Conservation (phyloP, 2,797 vertebrate genomes). For the Channallabes apus region DNA sequence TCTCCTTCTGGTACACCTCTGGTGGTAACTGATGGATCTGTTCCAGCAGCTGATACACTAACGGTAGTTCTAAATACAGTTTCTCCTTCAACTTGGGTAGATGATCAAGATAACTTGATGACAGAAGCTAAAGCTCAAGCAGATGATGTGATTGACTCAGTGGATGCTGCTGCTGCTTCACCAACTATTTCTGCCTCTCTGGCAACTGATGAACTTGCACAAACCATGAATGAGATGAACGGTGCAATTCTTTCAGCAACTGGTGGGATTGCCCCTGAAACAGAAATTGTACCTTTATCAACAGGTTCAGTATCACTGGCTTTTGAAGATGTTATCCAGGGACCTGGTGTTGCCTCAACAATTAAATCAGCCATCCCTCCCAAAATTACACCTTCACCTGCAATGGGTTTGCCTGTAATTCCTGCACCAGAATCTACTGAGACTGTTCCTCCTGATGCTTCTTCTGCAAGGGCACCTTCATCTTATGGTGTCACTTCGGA, state of each 20-base stretch:
- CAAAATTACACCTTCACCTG: constrained; percentile 55
- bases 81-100: constrained; percentile 22
- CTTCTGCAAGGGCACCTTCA: not conserved
- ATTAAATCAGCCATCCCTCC: constrained; percentile 35
- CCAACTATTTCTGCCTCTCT: constrained; percentile 29
- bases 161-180: constrained; percentile 14
- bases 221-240: constrained; percentile 13
- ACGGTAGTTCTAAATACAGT: constrained; percentile 22
- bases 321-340: constrained; percentile 20
- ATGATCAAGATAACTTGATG: not conserved
- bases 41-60: constrained; percentile 19
- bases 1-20: constrained; percentile 17
- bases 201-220: constrained; percentile 25
- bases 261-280: constrained; percentile 28
- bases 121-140: constrained; percentile 18
- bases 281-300: constrained; percentile 3
- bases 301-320: constrained; percentile 41
- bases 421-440: constrained; percentile 26
- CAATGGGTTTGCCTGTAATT: constrained; percentile 10
- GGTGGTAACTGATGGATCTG: constrained; percentile 5
- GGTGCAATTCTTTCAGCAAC: constrained; percentile 26
- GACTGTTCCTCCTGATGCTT: constrained; percentile 22
- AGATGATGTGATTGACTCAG: constrained; percentile 22
- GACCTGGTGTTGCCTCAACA: constrained; percentile 30
- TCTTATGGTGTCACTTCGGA: constrained; percentile 19